Percentiles rank a stretch among this genome's conserved stretches.
phyloP scores from a whole-genome alignment of 2,888 invertebrate genomes.

The Serrognathus titanus region DNA sequence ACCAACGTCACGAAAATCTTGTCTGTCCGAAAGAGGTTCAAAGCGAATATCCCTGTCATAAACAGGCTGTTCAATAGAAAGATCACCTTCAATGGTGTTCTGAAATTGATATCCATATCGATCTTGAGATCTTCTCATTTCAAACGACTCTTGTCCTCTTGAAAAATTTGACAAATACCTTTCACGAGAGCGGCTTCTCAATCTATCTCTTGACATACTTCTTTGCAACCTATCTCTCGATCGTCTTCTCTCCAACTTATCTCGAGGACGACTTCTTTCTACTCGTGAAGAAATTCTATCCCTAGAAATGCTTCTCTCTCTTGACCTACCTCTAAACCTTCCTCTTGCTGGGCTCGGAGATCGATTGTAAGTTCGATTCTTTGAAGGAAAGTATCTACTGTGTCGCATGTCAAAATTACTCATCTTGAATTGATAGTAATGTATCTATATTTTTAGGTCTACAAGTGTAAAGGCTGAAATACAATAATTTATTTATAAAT shows the following conservation, averaged over 20 bases:
- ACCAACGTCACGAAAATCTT: not conserved
- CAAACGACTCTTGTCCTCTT: not conserved
- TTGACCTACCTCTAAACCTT: slow-evolving; percentile 6
- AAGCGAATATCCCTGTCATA: not conserved
- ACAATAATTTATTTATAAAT: not conserved
- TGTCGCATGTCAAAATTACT: not conserved
- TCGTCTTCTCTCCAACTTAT: not conserved
- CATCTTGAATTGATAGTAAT: not conserved
- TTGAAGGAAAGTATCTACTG: not conserved
- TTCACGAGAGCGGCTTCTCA: not conserved
- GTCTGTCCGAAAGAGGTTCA: not conserved
- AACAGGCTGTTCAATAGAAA: not conserved
- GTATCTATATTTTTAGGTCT: not conserved
- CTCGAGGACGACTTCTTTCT: slow-evolving; percentile 1
- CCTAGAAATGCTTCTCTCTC: slow-evolving; percentile 5
- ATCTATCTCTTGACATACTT: not conserved
- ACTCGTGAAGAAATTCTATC: slow-evolving; percentile 1
- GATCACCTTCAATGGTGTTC: not conserved
- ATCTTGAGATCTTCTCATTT: not conserved
- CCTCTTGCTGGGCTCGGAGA: not conserved
- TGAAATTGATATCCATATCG: not conserved
- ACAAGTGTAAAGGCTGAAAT: not conserved
- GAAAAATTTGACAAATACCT: not conserved
- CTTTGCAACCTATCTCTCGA: slow-evolving; percentile 1
- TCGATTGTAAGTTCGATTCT: not conserved